A percentile compares a stretch with the other conserved stretches of the same genome.
phyloP scores from a whole-genome alignment of 2,888 invertebrate genomes.

The Siphlonurus alternatus region DNA sequence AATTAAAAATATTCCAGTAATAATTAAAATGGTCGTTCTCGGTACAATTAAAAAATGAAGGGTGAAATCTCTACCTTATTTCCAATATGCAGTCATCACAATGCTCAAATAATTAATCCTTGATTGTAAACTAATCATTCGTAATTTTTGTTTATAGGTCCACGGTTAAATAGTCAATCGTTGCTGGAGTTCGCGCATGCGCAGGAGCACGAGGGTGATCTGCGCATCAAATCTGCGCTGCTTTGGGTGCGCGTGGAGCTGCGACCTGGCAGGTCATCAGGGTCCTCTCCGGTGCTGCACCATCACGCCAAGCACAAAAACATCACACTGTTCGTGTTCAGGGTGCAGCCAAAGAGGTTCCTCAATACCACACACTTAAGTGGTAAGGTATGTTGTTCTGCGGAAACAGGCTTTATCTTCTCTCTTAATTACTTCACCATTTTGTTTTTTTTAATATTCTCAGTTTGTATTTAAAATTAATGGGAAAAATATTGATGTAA shows the following conservation, averaged over 20 bases:
- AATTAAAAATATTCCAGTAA: no score
- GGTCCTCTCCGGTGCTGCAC: slow-evolving; percentile 23
- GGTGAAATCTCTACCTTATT: no score
- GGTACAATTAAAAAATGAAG: no score
- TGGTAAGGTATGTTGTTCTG: slow-evolving; percentile 33
- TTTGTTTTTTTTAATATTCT: neutral
- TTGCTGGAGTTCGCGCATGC: slow-evolving; percentile 69
- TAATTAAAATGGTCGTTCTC: no score
- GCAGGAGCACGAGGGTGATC: slow-evolving; percentile 37
- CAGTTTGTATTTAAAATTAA: no score
- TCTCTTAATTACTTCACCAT: neutral
- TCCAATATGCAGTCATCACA: no score
- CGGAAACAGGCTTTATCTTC: neutral
- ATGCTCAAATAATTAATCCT: no score
- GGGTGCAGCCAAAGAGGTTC: slow-evolving; percentile 34
- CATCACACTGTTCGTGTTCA: slow-evolving; percentile 55
- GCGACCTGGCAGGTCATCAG: slow-evolving; percentile 23
- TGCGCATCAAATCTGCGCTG: slow-evolving; percentile 59
- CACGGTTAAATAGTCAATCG: slow-evolving; percentile 66
- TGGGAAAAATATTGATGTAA: no score
- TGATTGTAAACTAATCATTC: no score
- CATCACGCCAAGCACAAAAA: slow-evolving; percentile 22
- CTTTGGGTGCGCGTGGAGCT: slow-evolving; percentile 56
- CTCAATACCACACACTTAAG: slow-evolving; percentile 44
- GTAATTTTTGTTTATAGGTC: slow-evolving; percentile 43